Base-by-base conservation (phyloP, 2,888 invertebrate species). In the Nymphalis c-album region DNA sequence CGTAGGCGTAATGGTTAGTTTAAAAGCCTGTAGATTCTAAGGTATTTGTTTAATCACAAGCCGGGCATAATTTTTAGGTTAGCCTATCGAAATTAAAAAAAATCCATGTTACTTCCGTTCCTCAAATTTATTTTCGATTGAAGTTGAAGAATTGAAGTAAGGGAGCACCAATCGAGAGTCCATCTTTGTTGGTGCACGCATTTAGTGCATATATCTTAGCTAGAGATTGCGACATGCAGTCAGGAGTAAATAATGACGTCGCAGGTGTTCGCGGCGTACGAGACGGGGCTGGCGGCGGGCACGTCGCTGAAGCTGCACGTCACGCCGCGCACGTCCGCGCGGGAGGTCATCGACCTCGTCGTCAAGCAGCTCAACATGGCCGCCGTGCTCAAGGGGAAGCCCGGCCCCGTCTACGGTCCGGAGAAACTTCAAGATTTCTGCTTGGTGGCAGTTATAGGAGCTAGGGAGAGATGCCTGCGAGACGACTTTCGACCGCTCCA, bases 301-400 rank as follows among this genome's bases (percentile, higher is more conserved):
- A 98, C 98, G 0, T 98, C 98, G 77, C 94, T 99, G 47, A 98
- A 98, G 79, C 92, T 99, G 4, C 98, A 98, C 85, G 97, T 99
- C 0, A 98, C 98, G 0, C 96, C 97, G 0, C 94, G 96, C 76
- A 99, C 99, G 0, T 97, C 98, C 0, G 97, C 98, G 0, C 94
- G 98, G 18, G 99, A 99, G 89, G 98, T 99, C 64, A 97, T 99
- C 71, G 97, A 98, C 87, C 93, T 99, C 71, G 98, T 99, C 26
- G 97, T 99, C 64, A 97, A 98, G 83, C 98, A 99, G 86, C 93
- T 99, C 55, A 98, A 98, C 84, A 97, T 97, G 95, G 97, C 98
- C 17, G 97, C 97, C 63, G 95, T 96, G 20, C 90, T 97, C 22
- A 98, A 97, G 85, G 91, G 97, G 58, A 96, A 96, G 83, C 94